Evolutionary conservation across 2,113 vertebrate genomes (phyloP), one percentile per base, ranked within the genome.

Genomic region (Procavia capensis): DNA sequence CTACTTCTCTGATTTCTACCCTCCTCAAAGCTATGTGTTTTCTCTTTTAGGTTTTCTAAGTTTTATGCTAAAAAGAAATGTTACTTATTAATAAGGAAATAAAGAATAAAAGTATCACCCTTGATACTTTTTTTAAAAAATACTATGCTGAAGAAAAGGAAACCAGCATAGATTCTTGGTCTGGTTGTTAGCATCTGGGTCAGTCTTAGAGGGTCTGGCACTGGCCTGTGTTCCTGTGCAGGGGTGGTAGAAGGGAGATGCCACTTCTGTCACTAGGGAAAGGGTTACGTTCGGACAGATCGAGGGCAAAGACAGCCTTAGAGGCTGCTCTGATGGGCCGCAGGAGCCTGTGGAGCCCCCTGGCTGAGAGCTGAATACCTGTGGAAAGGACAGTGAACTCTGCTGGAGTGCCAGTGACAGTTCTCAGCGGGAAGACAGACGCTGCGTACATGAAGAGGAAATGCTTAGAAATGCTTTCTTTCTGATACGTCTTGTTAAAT

Each of bases 381-480:
- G 75, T 70, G 76, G 88, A 87, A 79, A 93, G 59, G 85, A 92
- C 13, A 2, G 59, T 79, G 76, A 94, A 87, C 91, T 85, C 1
- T 81, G 91, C 41, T 90, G 95, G 63, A 91, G 89, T 68, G 66
- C 64, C 54, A 93, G 68, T 82, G 88, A 87, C 36, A 63, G 9
- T 61, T 92, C 70, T 84, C 74, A 76, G 66, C 50, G 82, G 66
- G 70, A 80, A 63, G 64, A 76, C 24, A 22, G 1, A 34, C 0
- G 20, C 10, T 50, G 4, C n/a, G 25, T 29, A 5, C 88, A 24
- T 63, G 13, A 86, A 91, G 70, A 74, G 57, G 70, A 79, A 43
- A 27, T 19, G 2, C n/a, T 81, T 72, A 72, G 6, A 82, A 88
- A 59, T 75, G 68, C 10, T 41, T 66, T 88, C 78, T 96, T 88